Conservation (phyloP, 2,797 vertebrate genomes). For the Meda fulgida region DNA sequence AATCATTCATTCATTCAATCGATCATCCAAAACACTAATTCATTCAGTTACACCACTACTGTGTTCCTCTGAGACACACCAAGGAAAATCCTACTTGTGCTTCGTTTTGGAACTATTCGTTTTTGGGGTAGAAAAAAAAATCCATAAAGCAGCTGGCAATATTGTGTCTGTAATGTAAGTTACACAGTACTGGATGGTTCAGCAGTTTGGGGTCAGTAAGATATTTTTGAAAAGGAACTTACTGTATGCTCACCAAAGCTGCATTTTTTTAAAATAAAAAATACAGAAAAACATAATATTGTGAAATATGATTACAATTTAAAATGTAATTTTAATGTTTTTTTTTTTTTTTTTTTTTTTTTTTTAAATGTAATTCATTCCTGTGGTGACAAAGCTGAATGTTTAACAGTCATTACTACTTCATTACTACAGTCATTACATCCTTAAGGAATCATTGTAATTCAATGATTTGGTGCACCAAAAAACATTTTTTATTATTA, state of each 20-base stretch:
- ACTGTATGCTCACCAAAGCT: not conserved
- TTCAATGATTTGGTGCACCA: not conserved
- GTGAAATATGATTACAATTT: not conserved
- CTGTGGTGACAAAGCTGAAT: no score
- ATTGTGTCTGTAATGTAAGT: not conserved
- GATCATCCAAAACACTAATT: no score
- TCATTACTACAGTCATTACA: no score
- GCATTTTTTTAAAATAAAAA: not conserved
- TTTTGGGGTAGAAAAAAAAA: not conserved
- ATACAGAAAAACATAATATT: not conserved
- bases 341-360: no score
- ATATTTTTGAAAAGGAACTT: no score
- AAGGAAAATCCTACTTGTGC: not conserved
- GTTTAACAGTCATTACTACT: no score
- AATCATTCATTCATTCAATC: no score
- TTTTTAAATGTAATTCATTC: no score
- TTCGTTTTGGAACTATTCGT: not conserved
- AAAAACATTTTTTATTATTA: not conserved
- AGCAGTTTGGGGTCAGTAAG: no score
- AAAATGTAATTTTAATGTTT: not conserved
- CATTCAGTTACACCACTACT: no score
- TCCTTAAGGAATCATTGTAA: not conserved
- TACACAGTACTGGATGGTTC: not conserved
- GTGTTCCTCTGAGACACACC: no score
- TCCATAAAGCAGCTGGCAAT: not conserved